These are phyloP conservation scores for Drosophila obscura DNA, from an alignment of 1,140 invertebrate genomes.

Conservation along the genomic window DNA sequence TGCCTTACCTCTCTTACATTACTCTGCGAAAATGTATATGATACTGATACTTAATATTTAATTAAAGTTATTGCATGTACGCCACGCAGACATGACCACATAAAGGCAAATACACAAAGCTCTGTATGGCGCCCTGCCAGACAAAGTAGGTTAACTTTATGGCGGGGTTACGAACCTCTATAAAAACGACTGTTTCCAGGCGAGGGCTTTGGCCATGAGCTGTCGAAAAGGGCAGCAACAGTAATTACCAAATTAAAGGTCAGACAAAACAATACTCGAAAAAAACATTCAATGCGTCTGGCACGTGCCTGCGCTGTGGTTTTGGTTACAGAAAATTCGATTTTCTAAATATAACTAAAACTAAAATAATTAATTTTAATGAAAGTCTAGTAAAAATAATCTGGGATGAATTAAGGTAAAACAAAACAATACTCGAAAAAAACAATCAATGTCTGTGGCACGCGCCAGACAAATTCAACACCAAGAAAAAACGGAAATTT, in stretches of 20 bases:
- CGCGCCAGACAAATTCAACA: too few relatives aligned
- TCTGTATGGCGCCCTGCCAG: slow-evolving; percentile 1
- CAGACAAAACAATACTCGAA: slow-evolving; percentile 55
- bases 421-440: slow-evolving; percentile 50
- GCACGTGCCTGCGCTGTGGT: too few relatives aligned
- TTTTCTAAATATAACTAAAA: too few relatives aligned
- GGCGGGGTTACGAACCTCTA: slow-evolving; percentile 54
- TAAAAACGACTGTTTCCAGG: slow-evolving; percentile 50
- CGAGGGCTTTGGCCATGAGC: slow-evolving; percentile 33
- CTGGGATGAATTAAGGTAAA: slow-evolving; percentile 16
- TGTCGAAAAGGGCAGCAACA: slow-evolving; percentile 7
- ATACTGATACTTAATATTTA: slow-evolving; percentile 41
- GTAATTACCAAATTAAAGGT: slow-evolving; percentile 54
- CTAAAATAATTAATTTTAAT: too few relatives aligned
- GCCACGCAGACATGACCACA: slow-evolving; percentile 35
- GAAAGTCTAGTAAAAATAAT: too few relatives aligned
- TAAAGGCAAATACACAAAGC: slow-evolving; percentile 5
- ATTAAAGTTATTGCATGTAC: slow-evolving; percentile 60
- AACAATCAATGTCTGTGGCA: too few relatives aligned
- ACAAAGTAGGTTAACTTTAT: slow-evolving; percentile 62
- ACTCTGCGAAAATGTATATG: neutral
- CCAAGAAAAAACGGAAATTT: too few relatives aligned
- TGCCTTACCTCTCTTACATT: too few relatives aligned
- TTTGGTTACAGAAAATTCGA: too few relatives aligned
- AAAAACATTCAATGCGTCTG: too few relatives aligned